Evolutionary conservation across 2,113 vertebrate species (phyloP).

Genomic region (Aptenodytes patagonicus): DNA sequence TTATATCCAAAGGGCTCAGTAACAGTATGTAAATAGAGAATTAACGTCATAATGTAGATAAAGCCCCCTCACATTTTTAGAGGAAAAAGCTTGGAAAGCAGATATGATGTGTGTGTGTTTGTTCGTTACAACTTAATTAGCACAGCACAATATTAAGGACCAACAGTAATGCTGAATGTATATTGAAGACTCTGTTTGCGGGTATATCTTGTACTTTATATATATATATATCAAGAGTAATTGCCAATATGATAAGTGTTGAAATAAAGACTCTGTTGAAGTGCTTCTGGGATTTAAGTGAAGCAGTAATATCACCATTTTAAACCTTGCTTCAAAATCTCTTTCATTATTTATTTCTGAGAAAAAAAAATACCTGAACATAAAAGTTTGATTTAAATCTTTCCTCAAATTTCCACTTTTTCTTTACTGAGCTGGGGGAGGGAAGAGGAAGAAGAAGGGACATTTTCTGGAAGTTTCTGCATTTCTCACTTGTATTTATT

Average conservation of each 20-base stretch:
- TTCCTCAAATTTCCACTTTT: neutral
- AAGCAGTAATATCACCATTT: neutral
- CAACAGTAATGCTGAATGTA: neutral
- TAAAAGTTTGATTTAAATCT: neutral
- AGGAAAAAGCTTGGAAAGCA: neutral
- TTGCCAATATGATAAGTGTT: neutral
- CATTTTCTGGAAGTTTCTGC: neutral
- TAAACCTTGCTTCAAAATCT: neutral
- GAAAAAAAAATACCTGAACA: neutral
- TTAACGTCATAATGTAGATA: neutral
- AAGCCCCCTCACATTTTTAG: neutral
- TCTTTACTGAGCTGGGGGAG: neutral
- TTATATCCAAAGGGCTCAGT: constrained; percentile 12
- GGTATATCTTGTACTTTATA: neutral
- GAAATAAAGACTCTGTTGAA: neutral
- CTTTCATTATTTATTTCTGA: neutral
- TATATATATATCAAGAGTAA: neutral
- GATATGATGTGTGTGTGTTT: neutral
- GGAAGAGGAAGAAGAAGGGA: neutral
- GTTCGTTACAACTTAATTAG: constrained; percentile 15
- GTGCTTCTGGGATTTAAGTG: neutral
- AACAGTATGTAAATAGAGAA: constrained; percentile 1
- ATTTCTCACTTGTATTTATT: neutral
- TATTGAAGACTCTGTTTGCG: neutral
- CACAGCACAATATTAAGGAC: neutral